Conservation (phyloP, 2,888 invertebrate genomes). For the Trachelus stipa region DNA sequence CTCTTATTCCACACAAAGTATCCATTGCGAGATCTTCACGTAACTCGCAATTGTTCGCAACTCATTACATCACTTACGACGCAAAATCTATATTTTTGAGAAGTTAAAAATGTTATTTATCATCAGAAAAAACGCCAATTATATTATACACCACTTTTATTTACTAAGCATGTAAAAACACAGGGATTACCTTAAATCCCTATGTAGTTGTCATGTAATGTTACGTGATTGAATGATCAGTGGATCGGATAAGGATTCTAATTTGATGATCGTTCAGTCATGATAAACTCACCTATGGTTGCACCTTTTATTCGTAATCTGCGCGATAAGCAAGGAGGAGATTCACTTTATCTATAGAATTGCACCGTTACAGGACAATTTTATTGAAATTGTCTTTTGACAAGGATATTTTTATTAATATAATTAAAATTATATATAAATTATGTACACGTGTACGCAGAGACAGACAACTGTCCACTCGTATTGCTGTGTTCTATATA, state of each 20-base stretch:
- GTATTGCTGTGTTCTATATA: neutral
- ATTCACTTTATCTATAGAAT: neutral
- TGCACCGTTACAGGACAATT: neutral
- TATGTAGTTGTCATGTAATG: neutral
- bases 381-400: neutral
- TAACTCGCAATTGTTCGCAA: neutral
- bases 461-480: neutral
- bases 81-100: slow-evolving; percentile 1
- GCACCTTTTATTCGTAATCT: neutral
- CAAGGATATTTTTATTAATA: neutral
- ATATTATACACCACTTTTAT: neutral
- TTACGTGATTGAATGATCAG: neutral
- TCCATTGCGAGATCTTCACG: neutral
- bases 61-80: neutral
- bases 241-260: neutral
- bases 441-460: neutral
- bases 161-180: neutral
- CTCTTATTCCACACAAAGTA: neutral
- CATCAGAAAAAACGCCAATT: neutral
- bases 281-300: neutral
- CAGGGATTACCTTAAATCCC: neutral
- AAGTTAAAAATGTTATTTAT: neutral
- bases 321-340: neutral
- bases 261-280: neutral
- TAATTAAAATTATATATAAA: neutral